Evolutionary conservation across 2,113 vertebrate species (phyloP), one percentile per base, ranked within the genome.

Genomic region (Donacobius atricapilla): DNA sequence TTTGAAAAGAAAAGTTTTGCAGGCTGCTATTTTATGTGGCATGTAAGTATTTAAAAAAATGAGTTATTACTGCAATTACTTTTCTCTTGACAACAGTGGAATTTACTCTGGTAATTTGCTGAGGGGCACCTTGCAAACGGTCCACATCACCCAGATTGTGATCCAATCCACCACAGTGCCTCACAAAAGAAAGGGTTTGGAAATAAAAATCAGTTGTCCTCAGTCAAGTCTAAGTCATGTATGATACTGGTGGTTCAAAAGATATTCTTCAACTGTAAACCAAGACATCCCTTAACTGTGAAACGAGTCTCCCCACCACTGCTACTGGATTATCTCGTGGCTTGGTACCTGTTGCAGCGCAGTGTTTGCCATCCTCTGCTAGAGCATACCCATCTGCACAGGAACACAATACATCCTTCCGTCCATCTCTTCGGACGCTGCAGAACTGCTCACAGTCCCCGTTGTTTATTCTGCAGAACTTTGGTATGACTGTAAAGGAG

Each of bases 391-490:
- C 98, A 1, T 88, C 94, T 10, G 98, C 98, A 9, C 99, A 99
- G 22, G 97, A 98, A 56, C 99, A 99, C 14, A 84, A 3, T 1
- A 98, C 95, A 4, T 50, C 87, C 9, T 96, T 98, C 33, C 31
- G 88, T 10, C 9, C 45, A 3, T 61, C 69, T 44, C 44, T 28
- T 13, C 77, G 77, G 53, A 98, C 86, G 0, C 30, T 89, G 96
- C 99, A 99, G 98, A 98, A 99, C 45, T 99, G 99, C 15, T 99
- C 96, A 15, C 99, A 99, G 48, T 97, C 98, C 3, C 99, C 99
- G 1, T 99, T 99, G 64, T 98, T 96, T 91, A 98, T 94, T 64
- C 98, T 98, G 93, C 99, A 99, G 83, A 98, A 97, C 68, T 98
- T 96, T 11, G 97, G 98, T 69, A 98, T 98, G 22, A 94, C 99